Evolutionary conservation across 2,888 invertebrate species (phyloP).

Genomic region (Hemistola chrysoprasaria): DNA sequence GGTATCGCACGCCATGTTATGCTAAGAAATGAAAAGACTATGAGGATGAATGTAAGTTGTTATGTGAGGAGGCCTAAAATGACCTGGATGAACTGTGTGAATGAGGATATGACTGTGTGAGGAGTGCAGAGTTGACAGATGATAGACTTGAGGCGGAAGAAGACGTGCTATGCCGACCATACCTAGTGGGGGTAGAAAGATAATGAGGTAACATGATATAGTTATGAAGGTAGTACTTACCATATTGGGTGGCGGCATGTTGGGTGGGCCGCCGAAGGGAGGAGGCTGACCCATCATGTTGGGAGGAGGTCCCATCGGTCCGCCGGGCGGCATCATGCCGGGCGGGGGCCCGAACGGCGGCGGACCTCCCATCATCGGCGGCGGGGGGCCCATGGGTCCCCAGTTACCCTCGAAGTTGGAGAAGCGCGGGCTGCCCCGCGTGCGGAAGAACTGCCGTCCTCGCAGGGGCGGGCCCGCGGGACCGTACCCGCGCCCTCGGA

Average conservation of each 20-base stretch:
- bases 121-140: no score
- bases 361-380: slow-evolving; percentile 76
- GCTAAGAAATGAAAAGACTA: no score
- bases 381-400: slow-evolving; percentile 85
- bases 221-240: slow-evolving; percentile 50
- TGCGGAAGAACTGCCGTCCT: slow-evolving; percentile 77
- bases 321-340: slow-evolving; percentile 81
- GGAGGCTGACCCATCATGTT: slow-evolving; percentile 81
- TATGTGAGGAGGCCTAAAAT: no score
- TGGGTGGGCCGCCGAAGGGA: slow-evolving; percentile 75
- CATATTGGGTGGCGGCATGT: slow-evolving; percentile 83
- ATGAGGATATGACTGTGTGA: no score
- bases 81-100: no score
- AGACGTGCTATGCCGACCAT: no score
- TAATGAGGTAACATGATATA: no score
- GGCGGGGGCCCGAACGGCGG: slow-evolving; percentile 76
- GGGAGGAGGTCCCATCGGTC: slow-evolving; percentile 81
- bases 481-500: slow-evolving; percentile 86
- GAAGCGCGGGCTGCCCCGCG: slow-evolving; percentile 73
- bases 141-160: no score
- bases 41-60: no score
- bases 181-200: no score
- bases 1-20: no score
- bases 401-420: slow-evolving; percentile 84
- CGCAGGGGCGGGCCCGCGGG: slow-evolving; percentile 82